Evolutionary conservation across 2,888 invertebrate genomes (phyloP), one percentile per base, ranked within the genome.

Genomic region (Leuctra nigra): DNA sequence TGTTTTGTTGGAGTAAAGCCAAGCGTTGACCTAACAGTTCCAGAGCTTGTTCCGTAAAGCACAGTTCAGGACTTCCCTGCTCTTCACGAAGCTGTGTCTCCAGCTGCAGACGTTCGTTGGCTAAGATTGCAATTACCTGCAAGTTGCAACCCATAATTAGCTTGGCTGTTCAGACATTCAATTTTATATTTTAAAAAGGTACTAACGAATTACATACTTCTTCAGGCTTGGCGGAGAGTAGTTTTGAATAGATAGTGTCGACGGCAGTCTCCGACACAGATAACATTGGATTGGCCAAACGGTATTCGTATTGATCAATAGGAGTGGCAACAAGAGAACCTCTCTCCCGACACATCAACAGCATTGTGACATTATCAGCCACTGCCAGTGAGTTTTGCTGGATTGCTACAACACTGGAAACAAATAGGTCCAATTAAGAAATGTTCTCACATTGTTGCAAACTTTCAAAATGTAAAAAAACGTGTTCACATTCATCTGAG

Each of bases 41-140:
- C 52, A 94, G 71, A 13, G 95, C 95, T 72, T 91, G 83, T 68
- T 93, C 85, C 62, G 94, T 82, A 68, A 89, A 96, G 64, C 87
- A 83, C 66, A 84, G 80, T 74, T 96, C 95, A 1, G 92, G 87
- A 65, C 83, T 84, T 38, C 70, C 66, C 62, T 84, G 80, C 63
- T 83, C 81, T 68, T 86, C 85, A 3, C 66, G 65, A 63, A 82
- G 66, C 59, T 77, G 76, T 2, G 70, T 68, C 62, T 78, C 66
- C 53, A 94, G 75, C 68, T 90, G 88, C 2, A 66, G 68, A 55
- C 80, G 78, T 72, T 96, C 95, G 53, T 83, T 76, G 59, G 83
- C 79, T 61, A 93, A 79, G 57, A 94, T 87, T 52, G 80, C 73
- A 66, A 80, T 73, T 39, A 88, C 77, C 82, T 84, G 63, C 23